phyloP scores from a whole-genome alignment of 2,888 invertebrate genomes.

The Dione juno region DNA sequence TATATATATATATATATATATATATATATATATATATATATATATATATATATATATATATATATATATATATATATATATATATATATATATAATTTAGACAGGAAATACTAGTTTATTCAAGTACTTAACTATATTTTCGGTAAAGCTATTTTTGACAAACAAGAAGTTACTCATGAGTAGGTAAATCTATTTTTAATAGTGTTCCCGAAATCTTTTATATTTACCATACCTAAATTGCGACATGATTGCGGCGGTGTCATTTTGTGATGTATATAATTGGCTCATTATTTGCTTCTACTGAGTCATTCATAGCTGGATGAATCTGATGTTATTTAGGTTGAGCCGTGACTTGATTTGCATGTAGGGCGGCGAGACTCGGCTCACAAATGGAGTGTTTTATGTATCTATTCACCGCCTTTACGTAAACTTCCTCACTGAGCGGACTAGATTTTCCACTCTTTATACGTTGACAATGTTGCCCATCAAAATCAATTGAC shows the following conservation, averaged over 20 bases:
- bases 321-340: slow-evolving; percentile 71
- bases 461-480: slow-evolving; percentile 56
- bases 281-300: slow-evolving; percentile 62
- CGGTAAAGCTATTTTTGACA: neutral
- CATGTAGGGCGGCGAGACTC: slow-evolving; percentile 69
- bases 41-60: no score
- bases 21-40: no score
- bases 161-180: slow-evolving; percentile 47
- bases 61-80: no score
- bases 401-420: slow-evolving; percentile 67
- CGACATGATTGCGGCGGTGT: slow-evolving; percentile 66
- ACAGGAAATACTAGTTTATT: no score
- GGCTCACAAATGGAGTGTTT: slow-evolving; percentile 62
- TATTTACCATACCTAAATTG: slow-evolving; percentile 58
- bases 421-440: slow-evolving; percentile 57
- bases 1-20: no score
- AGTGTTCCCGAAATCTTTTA: slow-evolving; percentile 61
- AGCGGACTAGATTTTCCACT: slow-evolving; percentile 56
- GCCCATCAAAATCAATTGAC: slow-evolving; percentile 46
- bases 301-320: slow-evolving; percentile 63
- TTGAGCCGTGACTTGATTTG: slow-evolving; percentile 78
- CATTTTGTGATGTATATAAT: slow-evolving; percentile 70
- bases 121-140: no score
- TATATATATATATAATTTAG: no score
- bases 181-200: slow-evolving; percentile 78